These are phyloP conservation scores for Tipula lateralis DNA, from an alignment of 2,888 invertebrate genomes.

Conservation along the genomic window DNA sequence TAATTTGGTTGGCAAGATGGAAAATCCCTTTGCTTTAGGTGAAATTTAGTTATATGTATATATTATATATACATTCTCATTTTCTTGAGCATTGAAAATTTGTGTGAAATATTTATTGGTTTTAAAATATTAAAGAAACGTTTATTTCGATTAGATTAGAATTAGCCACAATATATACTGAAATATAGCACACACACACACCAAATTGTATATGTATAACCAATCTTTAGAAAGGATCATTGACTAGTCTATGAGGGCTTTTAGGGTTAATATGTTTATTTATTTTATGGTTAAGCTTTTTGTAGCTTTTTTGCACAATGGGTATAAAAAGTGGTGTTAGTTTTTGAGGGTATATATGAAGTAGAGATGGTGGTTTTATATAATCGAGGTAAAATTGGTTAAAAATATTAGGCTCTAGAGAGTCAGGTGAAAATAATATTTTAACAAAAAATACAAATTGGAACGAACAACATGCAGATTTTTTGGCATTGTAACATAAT, in stretches of 20 bases:
- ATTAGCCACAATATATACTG: not conserved
- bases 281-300: not conserved
- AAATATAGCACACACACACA: not conserved
- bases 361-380: not conserved
- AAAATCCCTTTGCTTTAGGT: not conserved
- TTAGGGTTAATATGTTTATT: not conserved
- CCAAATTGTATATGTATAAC: not conserved
- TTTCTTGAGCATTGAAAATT: not conserved
- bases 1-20: not conserved
- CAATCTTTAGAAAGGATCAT: not conserved
- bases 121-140: not conserved
- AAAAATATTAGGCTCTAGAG: not conserved
- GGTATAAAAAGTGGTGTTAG: not conserved
- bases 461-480: not conserved
- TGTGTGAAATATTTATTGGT: not conserved
- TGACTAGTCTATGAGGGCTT: not conserved
- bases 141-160: constrained; percentile 2
- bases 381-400: not conserved
- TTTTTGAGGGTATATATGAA: not conserved
- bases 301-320: not conserved
- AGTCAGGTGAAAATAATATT: not conserved
- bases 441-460: not conserved
- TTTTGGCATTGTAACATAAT: not conserved
- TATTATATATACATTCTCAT: not conserved
- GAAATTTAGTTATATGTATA: not conserved